Conservation (phyloP, 2,797 vertebrate genomes). For the Artibeus lituratus region DNA sequence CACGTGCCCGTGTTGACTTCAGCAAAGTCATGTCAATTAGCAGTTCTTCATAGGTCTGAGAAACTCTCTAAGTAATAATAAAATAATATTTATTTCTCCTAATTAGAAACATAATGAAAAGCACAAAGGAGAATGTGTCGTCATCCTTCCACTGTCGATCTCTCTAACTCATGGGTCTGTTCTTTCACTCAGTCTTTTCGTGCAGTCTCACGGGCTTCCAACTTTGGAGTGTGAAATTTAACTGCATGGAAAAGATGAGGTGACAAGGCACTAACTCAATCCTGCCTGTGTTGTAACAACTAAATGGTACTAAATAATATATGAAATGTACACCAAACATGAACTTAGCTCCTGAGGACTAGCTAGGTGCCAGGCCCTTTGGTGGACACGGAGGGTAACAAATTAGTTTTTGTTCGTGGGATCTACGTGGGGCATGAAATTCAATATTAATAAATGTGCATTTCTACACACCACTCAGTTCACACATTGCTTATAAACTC, state of each 20-base stretch:
- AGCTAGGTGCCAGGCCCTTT: rapidly evolving
- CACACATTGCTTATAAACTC: background rate
- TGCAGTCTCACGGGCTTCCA: background rate
- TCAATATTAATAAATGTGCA: background rate
- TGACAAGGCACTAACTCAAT: background rate
- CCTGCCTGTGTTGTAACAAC: background rate
- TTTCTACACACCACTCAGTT: background rate
- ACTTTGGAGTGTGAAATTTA: background rate
- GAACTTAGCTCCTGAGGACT: background rate
- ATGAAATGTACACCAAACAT: background rate
- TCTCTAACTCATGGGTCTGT: background rate
- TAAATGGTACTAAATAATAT: background rate
- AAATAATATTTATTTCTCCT: background rate
- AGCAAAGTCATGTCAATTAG: background rate
- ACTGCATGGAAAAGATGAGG: background rate
- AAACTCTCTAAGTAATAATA: background rate
- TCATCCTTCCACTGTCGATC: background rate
- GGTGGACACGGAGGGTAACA: background rate
- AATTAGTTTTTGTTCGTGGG: background rate
- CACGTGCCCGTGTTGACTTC: background rate
- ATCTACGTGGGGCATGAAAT: background rate
- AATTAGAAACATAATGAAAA: background rate
- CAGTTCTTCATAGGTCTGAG: background rate
- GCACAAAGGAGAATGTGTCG: background rate
- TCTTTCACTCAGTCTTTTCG: background rate